Evolutionary conservation across 2,797 vertebrate genomes (phyloP), one percentile per base, ranked within the genome.

Genomic region (Kryptolebias ocellatus): DNA sequence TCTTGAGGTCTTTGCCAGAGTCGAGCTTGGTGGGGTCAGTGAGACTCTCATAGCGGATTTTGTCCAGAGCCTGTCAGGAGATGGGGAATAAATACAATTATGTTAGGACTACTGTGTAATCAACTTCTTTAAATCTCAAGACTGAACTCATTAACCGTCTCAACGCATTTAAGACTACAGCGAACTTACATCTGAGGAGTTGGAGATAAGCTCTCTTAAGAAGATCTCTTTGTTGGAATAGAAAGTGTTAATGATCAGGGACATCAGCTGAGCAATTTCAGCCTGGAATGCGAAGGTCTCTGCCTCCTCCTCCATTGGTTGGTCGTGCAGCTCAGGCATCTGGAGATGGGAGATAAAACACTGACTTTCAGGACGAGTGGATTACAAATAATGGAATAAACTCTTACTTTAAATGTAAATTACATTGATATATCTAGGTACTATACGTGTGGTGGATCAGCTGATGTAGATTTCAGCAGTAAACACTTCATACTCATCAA

Each of bases 181-280:
- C 1, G 47, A 31, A 45, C 88, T 92, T 84, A 92, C 90, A 90
- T 93, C 88, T 64, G 92, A 83, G 4, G 84, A 92, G 84, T 93
- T 94, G 68, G 92, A 94, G 76, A 94, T 92, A 17, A 91, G 81
- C 82, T 94, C 89, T 54, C 90, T 87, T 18, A 93, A 87, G 89
- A 94, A 92, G 77, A 85, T 93, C 81, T 95, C 93, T 75, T 92
- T 94, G 84, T 92, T 95, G 71, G 88, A 93, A 73, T 89, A 94
- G 72, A 91, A 94, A 69, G 92, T 93, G 76, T 94, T 93, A 71
- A 92, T 94, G 46, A 95, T 91, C 11, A 94, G 83, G 15, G 93
- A 94, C 91, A 94, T 95, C 20, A 94, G 78, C 88, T 94, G 94
- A 84, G 88, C 91, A 17, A 92, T 94, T 83, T 95, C 92, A 87